phyloP scores from a whole-genome alignment of 2,797 vertebrate species.

The Fistularia commersonii region DNA sequence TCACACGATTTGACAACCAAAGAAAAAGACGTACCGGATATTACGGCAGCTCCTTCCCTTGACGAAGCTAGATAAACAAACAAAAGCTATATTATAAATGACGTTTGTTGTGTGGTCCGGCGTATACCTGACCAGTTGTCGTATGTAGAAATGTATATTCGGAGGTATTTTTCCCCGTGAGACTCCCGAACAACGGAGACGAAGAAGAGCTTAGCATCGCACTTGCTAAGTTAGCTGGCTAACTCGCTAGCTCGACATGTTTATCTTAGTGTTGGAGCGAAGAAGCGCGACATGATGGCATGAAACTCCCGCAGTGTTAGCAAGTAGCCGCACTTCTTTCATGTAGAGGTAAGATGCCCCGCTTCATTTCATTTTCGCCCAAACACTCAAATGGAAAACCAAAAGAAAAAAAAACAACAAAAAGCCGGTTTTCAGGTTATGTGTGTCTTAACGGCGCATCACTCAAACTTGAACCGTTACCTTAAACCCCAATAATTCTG shows the following conservation, averaged over 20 bases:
- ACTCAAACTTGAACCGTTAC: too few relatives aligned
- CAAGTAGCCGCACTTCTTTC: constrained; percentile 19
- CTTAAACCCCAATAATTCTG: too few relatives aligned
- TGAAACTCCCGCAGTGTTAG: constrained; percentile 39
- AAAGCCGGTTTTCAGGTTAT: neutral
- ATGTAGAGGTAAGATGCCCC: constrained; percentile 37
- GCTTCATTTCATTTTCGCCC: neutral
- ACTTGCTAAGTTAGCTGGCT: constrained; percentile 28
- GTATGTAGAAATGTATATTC: constrained; percentile 12
- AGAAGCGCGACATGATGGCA: constrained; percentile 70
- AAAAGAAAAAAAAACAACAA: neutral
- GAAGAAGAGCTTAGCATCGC: constrained; percentile 2
- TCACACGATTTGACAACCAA: too few relatives aligned
- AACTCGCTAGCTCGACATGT: constrained; percentile 58
- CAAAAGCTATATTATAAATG: constrained; percentile 44
- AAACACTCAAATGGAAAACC: neutral
- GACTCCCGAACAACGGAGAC: neutral
- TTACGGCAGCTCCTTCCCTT: constrained; percentile 38
- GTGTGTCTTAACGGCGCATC: neutral
- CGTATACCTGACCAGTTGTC: rapidly evolving
- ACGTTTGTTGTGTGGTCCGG: neutral
- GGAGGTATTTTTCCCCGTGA: constrained; percentile 3
- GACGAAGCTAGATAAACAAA: constrained; percentile 71
- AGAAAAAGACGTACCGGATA: constrained; percentile 48
- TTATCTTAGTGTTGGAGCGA: constrained; percentile 49